A percentile compares a stretch with the other conserved stretches of the same genome.
Conservation (phyloP, 2,888 invertebrate genomes). For the Nomada lathburiana region DNA sequence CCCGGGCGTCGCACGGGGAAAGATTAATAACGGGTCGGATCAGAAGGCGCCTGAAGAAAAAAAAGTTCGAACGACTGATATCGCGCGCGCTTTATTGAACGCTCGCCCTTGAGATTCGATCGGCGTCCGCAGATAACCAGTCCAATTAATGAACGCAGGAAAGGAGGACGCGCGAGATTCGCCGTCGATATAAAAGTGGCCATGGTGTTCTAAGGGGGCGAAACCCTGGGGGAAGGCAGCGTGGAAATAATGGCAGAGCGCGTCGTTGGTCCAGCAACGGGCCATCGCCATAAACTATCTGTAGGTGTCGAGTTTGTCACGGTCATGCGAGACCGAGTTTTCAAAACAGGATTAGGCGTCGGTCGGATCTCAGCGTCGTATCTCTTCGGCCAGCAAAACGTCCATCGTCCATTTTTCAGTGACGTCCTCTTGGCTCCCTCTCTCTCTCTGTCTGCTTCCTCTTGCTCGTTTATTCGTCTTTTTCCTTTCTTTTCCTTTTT, state of each 20-base stretch:
- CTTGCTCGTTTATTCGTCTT: conserved; percentile 37
- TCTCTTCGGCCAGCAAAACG: conserved; percentile 71
- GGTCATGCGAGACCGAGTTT: conserved; percentile 79
- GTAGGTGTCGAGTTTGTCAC: conserved; percentile 80
- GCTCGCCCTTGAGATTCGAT: conserved; percentile 57
- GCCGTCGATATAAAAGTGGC: conserved; percentile 57
- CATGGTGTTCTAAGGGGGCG: conserved; percentile 18
- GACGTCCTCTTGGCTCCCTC: conserved; percentile 59
- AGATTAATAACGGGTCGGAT: conserved; percentile 54
- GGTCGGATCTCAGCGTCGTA: conserved; percentile 67
- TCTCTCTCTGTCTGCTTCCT: conserved; percentile 22
- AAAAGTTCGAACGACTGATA: conserved; percentile 48
- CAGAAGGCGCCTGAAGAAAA: conserved; percentile 31
- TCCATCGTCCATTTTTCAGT: conserved; percentile 77
- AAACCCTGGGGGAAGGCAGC: conserved; percentile 32
- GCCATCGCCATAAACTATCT: conserved; percentile 75
- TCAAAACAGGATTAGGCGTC: conserved; percentile 80
- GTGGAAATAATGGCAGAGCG: conserved; percentile 60
- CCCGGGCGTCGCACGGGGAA: conserved; percentile 20
- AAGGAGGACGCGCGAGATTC: conserved; percentile 49
- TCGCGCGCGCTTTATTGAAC: conserved; percentile 51
- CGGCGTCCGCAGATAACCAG: conserved; percentile 59
- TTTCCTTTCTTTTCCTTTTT: conserved; percentile 48
- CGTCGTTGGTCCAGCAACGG: conserved; percentile 31
- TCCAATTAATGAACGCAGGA: conserved; percentile 67